Evolutionary conservation across 2,113 vertebrate species (phyloP).

Genomic region (Elaphurus davidianus): DNA sequence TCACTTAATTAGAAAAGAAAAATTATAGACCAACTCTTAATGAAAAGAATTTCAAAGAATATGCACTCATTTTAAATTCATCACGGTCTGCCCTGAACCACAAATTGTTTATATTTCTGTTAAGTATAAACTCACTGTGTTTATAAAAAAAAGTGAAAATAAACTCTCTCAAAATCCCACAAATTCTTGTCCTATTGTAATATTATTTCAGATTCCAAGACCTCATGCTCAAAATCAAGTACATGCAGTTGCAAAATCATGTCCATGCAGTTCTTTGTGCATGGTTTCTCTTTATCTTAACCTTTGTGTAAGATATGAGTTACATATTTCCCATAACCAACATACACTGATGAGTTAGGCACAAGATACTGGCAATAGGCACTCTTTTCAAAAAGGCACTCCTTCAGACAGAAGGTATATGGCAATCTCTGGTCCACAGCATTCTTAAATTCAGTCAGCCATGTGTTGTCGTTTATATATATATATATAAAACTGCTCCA

Average conservation of each 20-base stretch:
- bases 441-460: neutral
- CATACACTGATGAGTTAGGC: neutral
- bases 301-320: neutral
- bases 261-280: neutral
- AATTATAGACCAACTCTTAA: neutral
- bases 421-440: neutral
- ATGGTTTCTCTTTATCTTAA: neutral
- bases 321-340: neutral
- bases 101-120: neutral
- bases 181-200: neutral
- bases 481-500: neutral
- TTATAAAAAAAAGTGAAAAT: neutral
- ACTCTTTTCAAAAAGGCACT: neutral
- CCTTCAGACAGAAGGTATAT: neutral
- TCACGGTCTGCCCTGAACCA: neutral
- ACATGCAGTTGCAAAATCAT: neutral
- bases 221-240: neutral
- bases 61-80: neutral
- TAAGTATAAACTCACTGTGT: neutral
- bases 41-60: neutral
- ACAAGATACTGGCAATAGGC: neutral
- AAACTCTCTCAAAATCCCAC: neutral
- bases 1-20: neutral
- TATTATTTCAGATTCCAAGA: neutral
- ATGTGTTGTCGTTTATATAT: neutral